phyloP scores from a whole-genome alignment of 2,888 invertebrate genomes.

The Gari tellinella region DNA sequence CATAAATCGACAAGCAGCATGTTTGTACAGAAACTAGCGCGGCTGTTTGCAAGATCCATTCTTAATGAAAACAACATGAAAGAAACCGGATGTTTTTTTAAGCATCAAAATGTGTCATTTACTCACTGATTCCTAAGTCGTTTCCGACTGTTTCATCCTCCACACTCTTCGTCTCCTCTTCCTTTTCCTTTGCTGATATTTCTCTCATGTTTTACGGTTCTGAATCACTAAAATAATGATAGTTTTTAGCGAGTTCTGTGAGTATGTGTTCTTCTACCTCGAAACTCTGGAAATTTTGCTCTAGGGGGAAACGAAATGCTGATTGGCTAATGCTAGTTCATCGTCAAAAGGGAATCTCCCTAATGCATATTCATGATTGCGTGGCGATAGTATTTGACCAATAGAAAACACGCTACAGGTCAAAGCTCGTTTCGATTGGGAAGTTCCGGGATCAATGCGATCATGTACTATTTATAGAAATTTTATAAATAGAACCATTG shows the following conservation, averaged over 20 bases:
- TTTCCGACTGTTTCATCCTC: slow-evolving; percentile 18
- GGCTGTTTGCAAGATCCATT: too few species aligned
- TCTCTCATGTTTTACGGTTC: slow-evolving; percentile 11
- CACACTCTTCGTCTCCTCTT: slow-evolving; percentile 1
- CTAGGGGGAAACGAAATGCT: slow-evolving; percentile 43
- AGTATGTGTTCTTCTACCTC: neutral
- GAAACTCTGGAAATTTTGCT: slow-evolving; percentile 29
- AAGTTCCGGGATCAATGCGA: slow-evolving; percentile 35
- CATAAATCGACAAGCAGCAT: too few species aligned
- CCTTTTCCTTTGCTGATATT: slow-evolving; percentile 11
- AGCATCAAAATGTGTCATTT: neutral
- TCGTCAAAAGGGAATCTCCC: slow-evolving; percentile 58
- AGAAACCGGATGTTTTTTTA: neutral
- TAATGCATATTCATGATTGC: slow-evolving; percentile 44
- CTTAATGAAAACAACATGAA: too few species aligned
- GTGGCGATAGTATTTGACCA: slow-evolving; percentile 9
- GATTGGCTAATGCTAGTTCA: slow-evolving; percentile 25
- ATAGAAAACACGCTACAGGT: neutral
- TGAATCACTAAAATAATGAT: neutral
- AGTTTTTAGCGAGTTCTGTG: neutral
- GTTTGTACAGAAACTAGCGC: too few species aligned
- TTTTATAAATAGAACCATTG: too few species aligned
- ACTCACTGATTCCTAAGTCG: slow-evolving; percentile 16
- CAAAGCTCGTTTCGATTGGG: slow-evolving; percentile 6
- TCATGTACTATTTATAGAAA: slow-evolving; percentile 18